Percentiles rank a stretch among this genome's conserved stretches.
phyloP scores from a whole-genome alignment of 2,113 vertebrate species.

The Tachycineta bicolor region DNA sequence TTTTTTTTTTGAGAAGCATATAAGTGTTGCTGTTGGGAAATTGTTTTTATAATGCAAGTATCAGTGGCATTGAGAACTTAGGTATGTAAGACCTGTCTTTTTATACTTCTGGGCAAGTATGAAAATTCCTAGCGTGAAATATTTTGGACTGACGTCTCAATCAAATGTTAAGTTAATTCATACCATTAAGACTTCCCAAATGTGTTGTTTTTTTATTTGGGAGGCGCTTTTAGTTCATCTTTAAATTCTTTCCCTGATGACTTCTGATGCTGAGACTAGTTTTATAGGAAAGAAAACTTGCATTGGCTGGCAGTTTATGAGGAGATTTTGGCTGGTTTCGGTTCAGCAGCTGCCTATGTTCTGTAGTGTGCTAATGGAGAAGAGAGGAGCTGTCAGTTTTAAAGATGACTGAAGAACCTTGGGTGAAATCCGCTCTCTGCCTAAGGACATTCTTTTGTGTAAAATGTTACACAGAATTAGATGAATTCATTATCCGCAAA shows the following conservation, averaged over 20 bases:
- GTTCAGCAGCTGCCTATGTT: background rate
- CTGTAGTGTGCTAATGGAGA: background rate
- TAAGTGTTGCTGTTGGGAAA: background rate
- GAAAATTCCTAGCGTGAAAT: background rate
- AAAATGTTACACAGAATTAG: background rate
- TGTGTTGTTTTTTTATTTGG: background rate
- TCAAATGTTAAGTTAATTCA: background rate
- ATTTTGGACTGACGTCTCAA: background rate
- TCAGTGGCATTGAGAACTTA: background rate
- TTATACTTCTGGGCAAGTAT: background rate
- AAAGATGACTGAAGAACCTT: background rate
- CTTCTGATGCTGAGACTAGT: background rate
- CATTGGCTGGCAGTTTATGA: background rate
- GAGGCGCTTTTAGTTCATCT: background rate
- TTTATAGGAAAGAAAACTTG: background rate
- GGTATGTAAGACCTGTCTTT: background rate
- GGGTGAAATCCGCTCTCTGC: background rate
- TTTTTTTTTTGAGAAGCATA: background rate
- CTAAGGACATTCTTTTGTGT: background rate
- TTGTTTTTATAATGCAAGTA: background rate
- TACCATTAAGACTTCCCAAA: background rate
- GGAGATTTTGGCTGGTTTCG: background rate
- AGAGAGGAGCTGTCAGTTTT: background rate
- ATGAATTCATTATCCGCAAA: background rate
- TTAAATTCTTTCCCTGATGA: background rate